Base-by-base conservation (phyloP, 2,113 vertebrate genomes). In the Chionodraco myersi region DNA sequence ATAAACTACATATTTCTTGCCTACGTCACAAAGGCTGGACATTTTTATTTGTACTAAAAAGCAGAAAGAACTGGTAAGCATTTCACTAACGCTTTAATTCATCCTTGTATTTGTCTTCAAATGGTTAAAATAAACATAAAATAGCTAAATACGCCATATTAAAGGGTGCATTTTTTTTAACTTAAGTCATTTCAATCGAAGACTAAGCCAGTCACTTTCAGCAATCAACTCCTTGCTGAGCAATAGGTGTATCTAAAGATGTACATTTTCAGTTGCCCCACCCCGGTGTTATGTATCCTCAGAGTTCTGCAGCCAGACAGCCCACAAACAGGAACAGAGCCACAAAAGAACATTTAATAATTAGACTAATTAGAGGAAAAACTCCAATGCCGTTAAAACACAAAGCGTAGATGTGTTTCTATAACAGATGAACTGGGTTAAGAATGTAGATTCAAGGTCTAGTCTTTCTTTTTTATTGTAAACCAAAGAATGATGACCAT, bases 261-360 rank as follows among this genome's bases (percentile, higher is more conserved):
- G 56, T 61, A 74, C 5, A 9, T 76, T 72, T 90, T 77, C 53
- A 41, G 64, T 72, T 83, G 90, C 90, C 90, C 88, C 89, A 90
- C 91, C 91, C 90, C 88, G 75, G 82, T 72, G 86, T 86, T 75
- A 80, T 86, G 84, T 74, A 72, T 84, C 82, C 83, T 89, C 47
- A 69, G 51, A 86, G 83, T 87, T 70, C 82, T 90, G 84, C 87
- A 86, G 76, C 71, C 82, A 87, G 76, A 89, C 76, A 84, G 80
- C 48, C 89, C 69, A 85, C 80, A 88, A 79, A 60, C n/a, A 59
- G 60, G 49, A 79, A 60, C n/a, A 59, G 45, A 63, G 71, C 64
- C 76, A 70, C 52, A 84, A 62, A 82, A 8, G 6, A 41, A 11
- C 12, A 73, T 36, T 49, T 15, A 48, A 70, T 48, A 51, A 48